A percentile compares a stretch with the other conserved stretches of the same genome.
Evolutionary conservation across 2,797 vertebrate species (phyloP).

Genomic region (Pelochelys cantorii): DNA sequence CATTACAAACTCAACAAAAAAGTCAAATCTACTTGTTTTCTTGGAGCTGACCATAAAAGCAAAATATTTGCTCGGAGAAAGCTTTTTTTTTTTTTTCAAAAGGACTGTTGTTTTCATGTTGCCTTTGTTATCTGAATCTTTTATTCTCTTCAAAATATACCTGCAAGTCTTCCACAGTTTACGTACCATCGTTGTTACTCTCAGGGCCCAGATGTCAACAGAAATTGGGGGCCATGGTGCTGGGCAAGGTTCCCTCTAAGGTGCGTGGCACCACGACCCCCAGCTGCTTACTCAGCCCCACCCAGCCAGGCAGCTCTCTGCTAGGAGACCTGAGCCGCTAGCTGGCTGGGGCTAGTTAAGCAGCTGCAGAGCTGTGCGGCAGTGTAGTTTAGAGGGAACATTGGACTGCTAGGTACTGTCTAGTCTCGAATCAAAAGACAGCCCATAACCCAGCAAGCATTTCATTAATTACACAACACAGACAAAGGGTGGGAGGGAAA

Average conservation of each 20-base stretch:
- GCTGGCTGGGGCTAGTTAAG: too few species aligned
- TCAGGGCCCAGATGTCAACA: neutral
- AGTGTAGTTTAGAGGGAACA: too few species aligned
- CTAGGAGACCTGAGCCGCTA: too few species aligned
- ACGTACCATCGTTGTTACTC: neutral
- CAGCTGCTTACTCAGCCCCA: too few species aligned
- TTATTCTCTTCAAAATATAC: neutral
- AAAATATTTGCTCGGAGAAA: neutral
- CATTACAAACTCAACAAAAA: neutral
- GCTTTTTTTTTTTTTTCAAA: neutral
- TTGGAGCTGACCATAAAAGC: neutral
- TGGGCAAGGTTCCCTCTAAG: neutral
- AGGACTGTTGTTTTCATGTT: neutral
- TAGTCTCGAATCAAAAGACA: neutral
- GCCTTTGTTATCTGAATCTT: neutral
- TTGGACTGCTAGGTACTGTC: neutral
- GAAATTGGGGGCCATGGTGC: neutral
- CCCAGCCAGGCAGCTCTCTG: too few species aligned
- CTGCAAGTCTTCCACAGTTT: neutral
- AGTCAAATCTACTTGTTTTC: neutral
- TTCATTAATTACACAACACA: neutral
- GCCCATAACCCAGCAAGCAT: neutral
- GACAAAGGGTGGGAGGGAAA: neutral
- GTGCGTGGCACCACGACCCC: too few species aligned
- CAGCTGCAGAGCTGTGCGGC: too few species aligned